Base-by-base conservation (phyloP, 1,140 invertebrate genomes). In the Drosophila nikananu region DNA sequence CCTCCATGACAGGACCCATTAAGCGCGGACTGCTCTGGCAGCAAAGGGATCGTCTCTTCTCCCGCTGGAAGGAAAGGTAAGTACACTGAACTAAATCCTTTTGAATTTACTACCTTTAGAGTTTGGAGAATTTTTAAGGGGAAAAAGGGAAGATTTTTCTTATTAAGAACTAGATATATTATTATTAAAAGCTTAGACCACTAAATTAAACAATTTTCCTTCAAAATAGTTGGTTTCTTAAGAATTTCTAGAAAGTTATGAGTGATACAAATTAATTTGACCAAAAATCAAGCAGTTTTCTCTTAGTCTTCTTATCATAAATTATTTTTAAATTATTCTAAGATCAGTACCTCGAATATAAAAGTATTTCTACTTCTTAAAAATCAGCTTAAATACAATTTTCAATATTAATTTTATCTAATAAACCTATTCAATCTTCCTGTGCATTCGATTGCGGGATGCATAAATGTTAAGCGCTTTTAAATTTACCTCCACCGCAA, bases 1-100 rank as follows among this genome's bases (percentile, higher is more conserved):
- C 89, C 72, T 92, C 92, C 75, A 93, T 93, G 91, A 93, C 92
- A 62, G 92, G 92, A 71, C 94, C 95, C 46, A 94, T 95, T 75
- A 95, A 95, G 81, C 94, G 95, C 52, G 95, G 95, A 30, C 93
- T 96, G 19, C 92, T 96, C 42, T 95, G 95, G 94, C 95, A 96
- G 90, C 95, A 96, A 81, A 92, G 95, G 60, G 95, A 96, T 90
- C 94, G 95, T 75, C 94, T 96, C 37, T 95, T 95, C 89, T 95
- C 95, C 27, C 92, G 95, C 59, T 96, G 95, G 95, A 96, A 96
- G 87, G 95, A 96, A 89, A 93, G 95, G 65, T 93, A 62, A 81
- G 83, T 39, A 61, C 55, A 76, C 51, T 63, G 39, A 15, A 17
- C 4, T 17, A 9, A 23, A 23, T n/a, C 0, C 1, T 41, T 1